phyloP scores from a whole-genome alignment of 2,113 vertebrate species.

The Enhydra lutris region DNA sequence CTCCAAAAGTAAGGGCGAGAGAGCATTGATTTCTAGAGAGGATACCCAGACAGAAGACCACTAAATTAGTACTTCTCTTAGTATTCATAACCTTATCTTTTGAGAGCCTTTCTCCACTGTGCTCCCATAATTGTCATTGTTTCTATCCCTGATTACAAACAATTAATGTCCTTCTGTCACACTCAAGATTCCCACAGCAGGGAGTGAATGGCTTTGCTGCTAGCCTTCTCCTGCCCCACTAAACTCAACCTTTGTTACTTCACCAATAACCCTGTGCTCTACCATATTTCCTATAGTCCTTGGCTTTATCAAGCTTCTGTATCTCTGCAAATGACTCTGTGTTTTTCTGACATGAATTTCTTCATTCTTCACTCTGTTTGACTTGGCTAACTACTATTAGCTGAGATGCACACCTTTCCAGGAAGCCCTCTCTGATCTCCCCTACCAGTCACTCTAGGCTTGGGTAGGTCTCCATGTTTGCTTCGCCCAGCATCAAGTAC shows the following conservation, averaged over 20 bases:
- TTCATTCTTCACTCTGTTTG: not conserved
- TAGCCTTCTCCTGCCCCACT: not conserved
- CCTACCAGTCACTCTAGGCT: accelerated
- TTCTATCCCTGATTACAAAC: not conserved
- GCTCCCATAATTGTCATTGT: not conserved
- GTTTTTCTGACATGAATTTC: not conserved
- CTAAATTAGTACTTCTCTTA: not conserved
- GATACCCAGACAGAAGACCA: not conserved
- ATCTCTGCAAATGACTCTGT: not conserved
- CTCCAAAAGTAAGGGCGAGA: not conserved
- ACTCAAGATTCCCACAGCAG: not conserved
- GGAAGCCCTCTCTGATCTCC: not conserved
- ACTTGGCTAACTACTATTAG: not conserved
- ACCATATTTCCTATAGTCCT: not conserved
- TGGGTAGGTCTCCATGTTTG: not conserved
- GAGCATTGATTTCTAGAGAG: not conserved
- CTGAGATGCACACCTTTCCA: accelerated
- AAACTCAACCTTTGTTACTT: not conserved
- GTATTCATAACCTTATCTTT: not conserved
- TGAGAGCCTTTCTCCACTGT: not conserved
- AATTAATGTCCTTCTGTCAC: not conserved
- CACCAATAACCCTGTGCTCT: not conserved
- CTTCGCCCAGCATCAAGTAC: accelerated
- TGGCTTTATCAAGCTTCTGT: not conserved
- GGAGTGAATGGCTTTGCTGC: not conserved